These are phyloP conservation scores for Holothuria leucospilota DNA, from an alignment of 53 echinoderm and acorn worm genomes.

Conservation along the genomic window DNA sequence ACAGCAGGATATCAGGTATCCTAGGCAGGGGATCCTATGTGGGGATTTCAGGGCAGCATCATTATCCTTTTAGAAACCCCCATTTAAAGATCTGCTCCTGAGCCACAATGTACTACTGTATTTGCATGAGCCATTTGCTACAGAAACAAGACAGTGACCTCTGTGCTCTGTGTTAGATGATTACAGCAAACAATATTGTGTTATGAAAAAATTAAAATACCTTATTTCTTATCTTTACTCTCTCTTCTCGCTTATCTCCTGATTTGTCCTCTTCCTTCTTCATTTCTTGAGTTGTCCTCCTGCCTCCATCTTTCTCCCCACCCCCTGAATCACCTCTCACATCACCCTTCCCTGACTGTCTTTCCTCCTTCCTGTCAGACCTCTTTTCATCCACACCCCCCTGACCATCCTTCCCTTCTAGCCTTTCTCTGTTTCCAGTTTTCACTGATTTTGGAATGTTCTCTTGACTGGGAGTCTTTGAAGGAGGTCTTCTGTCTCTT, in stretches of 20 bases:
- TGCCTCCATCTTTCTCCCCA: slow-evolving; percentile 67
- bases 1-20: no score
- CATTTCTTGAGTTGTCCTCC: slow-evolving; percentile 40
- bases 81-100: no score
- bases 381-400: slow-evolving; percentile 58
- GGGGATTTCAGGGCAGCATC: no score
- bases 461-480: slow-evolving; percentile 7
- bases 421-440: background rate
- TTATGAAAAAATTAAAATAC: background rate
- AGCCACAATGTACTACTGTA: no score
- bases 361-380: slow-evolving; percentile 72
- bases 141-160: no score
- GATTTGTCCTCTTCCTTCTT: slow-evolving; percentile 45
- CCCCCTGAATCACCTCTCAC: slow-evolving; percentile 60
- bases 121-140: no score
- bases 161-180: no score
- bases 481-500: slow-evolving; percentile 19
- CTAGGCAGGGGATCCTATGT: no score
- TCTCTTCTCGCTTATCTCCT: slow-evolving; percentile 43
- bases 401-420: background rate
- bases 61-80: no score
- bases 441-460: background rate
- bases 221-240: slow-evolving; percentile 54
- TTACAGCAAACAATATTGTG: no score
- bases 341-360: slow-evolving; percentile 58